Evolutionary conservation across 2,888 invertebrate genomes (phyloP), one percentile per base, ranked within the genome.

Genomic region (Cenopis cana): DNA sequence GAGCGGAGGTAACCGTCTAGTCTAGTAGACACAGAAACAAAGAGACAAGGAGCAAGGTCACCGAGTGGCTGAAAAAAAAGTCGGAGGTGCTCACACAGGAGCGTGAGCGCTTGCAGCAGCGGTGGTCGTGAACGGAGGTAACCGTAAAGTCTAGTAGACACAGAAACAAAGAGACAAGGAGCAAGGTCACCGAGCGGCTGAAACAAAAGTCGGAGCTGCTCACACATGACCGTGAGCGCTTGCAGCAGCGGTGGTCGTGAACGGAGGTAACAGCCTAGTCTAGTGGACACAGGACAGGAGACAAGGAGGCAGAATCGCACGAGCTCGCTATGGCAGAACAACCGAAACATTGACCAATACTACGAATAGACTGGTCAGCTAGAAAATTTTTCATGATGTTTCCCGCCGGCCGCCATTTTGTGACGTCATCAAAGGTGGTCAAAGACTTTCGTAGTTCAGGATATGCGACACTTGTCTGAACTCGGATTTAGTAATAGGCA

Each of bases 71-170:
- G 29, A 85, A 81, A 73, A 82, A 82, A 41, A 86, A 88, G 75
- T 81, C 82, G 0, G 85, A 87, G 64, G 68, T 84, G 0, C 75
- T 86, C 24, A 85, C 81, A 73, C 82, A 82, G 41, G 87, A 88
- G 75, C 80, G 82, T 0, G 86, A 87, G 64, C 68, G 64, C 68
- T 84, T 14, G 70, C 82, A 84, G 74, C 81, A 84, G 65, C 78
- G 81, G 66, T 87, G 87, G 84, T 81, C 84, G 67, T 87, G 83
- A 84, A 79, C 67, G 20, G 73, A 77, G 82, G 85, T 85, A 73
- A 68, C 62, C 60, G 57, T 20, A n/a, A 49, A 41, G 41, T 69
- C 24, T 24, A 24, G 24, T 24, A 24, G 4, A 6, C 61, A 49
- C n/a, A 74, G 24, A 0, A 84, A 82, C 33, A 80, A 81, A 8